Base-by-base conservation (phyloP, 2,113 vertebrate species). In the Seriola aureovittata region DNA sequence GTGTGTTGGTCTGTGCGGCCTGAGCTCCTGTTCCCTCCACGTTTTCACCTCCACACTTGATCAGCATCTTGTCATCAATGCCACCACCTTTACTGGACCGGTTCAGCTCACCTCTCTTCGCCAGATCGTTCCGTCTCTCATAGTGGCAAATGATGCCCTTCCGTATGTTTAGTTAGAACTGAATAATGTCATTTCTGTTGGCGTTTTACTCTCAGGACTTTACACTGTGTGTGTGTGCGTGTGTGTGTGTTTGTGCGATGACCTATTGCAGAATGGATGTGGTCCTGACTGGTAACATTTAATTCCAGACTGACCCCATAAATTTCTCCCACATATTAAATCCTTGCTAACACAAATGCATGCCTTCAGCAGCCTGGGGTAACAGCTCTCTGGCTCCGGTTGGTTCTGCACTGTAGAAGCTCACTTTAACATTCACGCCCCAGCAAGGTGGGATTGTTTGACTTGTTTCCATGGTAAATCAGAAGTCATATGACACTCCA, bases 271-370 rank as follows among this genome's bases (percentile, higher is more conserved):
- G 34, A 55, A 73, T 84, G 58, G 65, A 84, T 84, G 66, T 55
- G 57, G 66, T 68, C 62, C 46, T 55, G 54, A 58, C 42, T 79
- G 77, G 58, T 68, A 71, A 81, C 78, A 25, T 86, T 89, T 42
- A 80, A 80, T 82, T 85, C 85, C 72, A 65, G 8, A n/a, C 75
- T 81, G 88, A 87, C 83, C 82, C 75, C 81, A 84, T 92, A 88
- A 78, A 86, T 76, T 14, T 78, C 23, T 68, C 71, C 32, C 16
- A 60, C 44, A 48, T 78, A 77, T 75, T 78, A 85, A 90, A 62
- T 13, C 54, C 70, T 46, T 57, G 44, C 42, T 75, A 73, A 81
- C 85, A 66, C 48, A 17, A 60, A 25, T 21, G 64, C 77, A 69
- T 84, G 82, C 64, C 63, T 80, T 72, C 60, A 64, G 75, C 13